Evolutionary conservation across 1,140 invertebrate species (phyloP), one percentile per base, ranked within the genome.

Genomic region (Coboldia fuscipes): DNA sequence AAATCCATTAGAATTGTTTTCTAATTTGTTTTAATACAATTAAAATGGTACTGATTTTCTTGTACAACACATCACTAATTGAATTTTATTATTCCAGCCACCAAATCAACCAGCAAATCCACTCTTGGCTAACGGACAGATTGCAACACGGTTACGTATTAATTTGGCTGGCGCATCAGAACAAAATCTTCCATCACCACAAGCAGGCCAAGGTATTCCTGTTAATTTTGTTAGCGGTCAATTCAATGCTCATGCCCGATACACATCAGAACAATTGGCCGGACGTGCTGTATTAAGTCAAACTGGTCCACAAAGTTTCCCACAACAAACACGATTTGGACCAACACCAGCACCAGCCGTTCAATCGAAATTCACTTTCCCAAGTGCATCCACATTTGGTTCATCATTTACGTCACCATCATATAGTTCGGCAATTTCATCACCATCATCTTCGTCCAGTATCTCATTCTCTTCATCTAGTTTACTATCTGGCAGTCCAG

Each of bases 81-180:
- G 32, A 6, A 10, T 17, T 14, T 31, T 31, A 15, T 16, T 16
- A 16, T 16, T 31, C 4, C 13, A 4, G 3, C 51, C 8, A 33
- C 57, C 62, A 8, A 61, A 63, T 8, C 50, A 62, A 16, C 59
- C 66, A 1, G 63, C 62, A 41, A 65, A 70, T 45, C 69, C 66
- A 19, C 52, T 70, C 17, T 46, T 72, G 4, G 73, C 73, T 5
- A 72, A 61, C 5, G 74, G 74, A 3, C 75, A 78, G 48, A 58
- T 79, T 15, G 70, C 72, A 19, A 62, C 62, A 0, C 56, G 57
- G 14, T 51, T 69, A 0, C 62, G 67, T 39, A 48, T 73, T 1
- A 70, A 68, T 35, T 54, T 65, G 18, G 60, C 63, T 8, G 46
- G 41, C n/a, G 42, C 43, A 15, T 42, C 48, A 36, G 35, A 39